These are phyloP conservation scores for Alligator sinensis DNA, from an alignment of 2,113 vertebrate genomes.

Conservation along the genomic window DNA sequence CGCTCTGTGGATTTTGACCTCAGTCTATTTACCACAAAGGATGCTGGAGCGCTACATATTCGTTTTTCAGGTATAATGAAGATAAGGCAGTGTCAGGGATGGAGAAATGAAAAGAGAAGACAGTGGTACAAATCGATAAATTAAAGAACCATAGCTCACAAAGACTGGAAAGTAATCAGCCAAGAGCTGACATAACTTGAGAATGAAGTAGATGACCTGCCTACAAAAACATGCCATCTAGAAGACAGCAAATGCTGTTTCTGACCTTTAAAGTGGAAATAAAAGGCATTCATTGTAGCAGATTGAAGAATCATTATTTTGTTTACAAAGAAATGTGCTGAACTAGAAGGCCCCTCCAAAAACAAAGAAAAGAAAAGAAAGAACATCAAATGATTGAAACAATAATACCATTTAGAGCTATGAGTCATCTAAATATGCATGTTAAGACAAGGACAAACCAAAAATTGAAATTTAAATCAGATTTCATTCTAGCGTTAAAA, in stretches of 20 bases:
- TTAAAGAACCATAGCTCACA: neutral
- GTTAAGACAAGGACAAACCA: neutral
- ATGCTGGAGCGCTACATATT: neutral
- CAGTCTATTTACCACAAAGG: neutral
- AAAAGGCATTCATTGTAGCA: neutral
- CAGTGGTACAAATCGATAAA: neutral
- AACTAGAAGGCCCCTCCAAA: neutral
- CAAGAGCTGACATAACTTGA: too few relatives aligned
- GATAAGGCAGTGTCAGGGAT: neutral
- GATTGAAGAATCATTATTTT: accelerated
- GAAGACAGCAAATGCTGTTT: neutral
- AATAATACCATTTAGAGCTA: neutral
- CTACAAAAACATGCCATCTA: neutral
- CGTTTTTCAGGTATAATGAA: neutral
- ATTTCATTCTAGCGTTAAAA: neutral
- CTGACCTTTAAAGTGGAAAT: neutral
- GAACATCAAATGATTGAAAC: neutral
- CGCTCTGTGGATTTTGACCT: neutral
- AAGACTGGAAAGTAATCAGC: neutral
- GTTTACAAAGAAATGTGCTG: neutral
- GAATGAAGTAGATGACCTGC: neutral
- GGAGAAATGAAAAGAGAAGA: neutral
- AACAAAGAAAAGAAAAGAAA: too few relatives aligned
- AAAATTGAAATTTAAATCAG: neutral
- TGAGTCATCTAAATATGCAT: neutral